Evolutionary conservation across 2,888 invertebrate species (phyloP).

Genomic region (Carcina quercana): DNA sequence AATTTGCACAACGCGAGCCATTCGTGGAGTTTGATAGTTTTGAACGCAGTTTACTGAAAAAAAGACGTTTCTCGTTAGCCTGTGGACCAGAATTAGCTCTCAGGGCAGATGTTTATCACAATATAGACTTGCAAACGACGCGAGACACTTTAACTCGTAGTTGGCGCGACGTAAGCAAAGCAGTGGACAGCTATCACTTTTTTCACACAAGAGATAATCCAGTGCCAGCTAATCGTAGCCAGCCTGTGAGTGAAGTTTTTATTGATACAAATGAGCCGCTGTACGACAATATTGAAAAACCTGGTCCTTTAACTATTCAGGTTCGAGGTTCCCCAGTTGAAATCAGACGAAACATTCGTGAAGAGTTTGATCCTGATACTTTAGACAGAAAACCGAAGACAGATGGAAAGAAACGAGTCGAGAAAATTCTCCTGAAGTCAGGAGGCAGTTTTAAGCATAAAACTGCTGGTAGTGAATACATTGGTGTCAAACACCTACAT

Average conservation of each 20-base stretch:
- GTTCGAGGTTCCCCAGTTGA: constrained; percentile 84
- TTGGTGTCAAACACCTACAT: constrained; percentile 34
- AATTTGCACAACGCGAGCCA: constrained; percentile 29
- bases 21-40: constrained; percentile 53
- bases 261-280: constrained; percentile 74
- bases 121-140: constrained; percentile 32
- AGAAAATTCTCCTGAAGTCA: constrained; percentile 76
- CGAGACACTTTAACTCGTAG: constrained; percentile 50
- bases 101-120: constrained; percentile 32
- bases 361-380: constrained; percentile 89
- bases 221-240: constrained; percentile 46
- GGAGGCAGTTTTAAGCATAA: constrained; percentile 83
- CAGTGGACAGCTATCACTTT: constrained; percentile 28
- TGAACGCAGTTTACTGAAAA: constrained; percentile 43
- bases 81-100: constrained; percentile 58
- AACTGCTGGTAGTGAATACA: constrained; percentile 38
- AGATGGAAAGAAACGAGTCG: constrained; percentile 54
- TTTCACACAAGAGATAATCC: constrained; percentile 33
- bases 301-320: constrained; percentile 87
- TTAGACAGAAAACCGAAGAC: constrained; percentile 82
- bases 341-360: constrained; percentile 77
- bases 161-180: constrained; percentile 55
- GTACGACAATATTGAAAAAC: constrained; percentile 74
- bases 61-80: constrained; percentile 55
- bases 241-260: constrained; percentile 79